phyloP scores from a whole-genome alignment of 2,113 vertebrate species.

The Blennius ocellaris region DNA sequence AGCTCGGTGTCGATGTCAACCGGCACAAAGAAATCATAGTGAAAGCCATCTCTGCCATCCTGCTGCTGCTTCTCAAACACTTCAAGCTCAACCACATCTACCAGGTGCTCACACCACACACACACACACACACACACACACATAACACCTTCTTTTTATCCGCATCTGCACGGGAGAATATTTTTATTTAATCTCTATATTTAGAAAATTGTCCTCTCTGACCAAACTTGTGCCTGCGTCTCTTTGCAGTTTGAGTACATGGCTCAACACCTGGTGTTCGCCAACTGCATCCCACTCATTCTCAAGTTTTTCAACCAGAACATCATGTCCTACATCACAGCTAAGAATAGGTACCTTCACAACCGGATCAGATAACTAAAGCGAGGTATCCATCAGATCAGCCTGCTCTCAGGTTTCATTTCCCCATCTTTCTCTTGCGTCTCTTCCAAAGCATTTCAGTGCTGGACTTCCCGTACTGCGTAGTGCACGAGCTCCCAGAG shows the following conservation, averaged over 20 bases:
- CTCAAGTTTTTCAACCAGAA: slow-evolving; percentile 99
- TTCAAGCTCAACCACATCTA: slow-evolving; percentile 98
- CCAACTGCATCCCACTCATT: slow-evolving; percentile 98
- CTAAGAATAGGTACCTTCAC: slow-evolving; percentile 92
- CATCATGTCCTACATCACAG: slow-evolving; percentile 99
- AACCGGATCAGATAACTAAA: background rate
- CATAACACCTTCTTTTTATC: too few species aligned
- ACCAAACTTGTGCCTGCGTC: slow-evolving; percentile 2
- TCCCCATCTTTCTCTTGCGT: background rate
- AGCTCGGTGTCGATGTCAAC: slow-evolving; percentile 96
- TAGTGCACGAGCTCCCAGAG: slow-evolving; percentile 95
- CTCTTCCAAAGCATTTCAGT: slow-evolving; percentile 90
- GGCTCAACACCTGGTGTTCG: slow-evolving; percentile 98
- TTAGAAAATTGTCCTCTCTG: background rate
- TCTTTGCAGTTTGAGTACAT: slow-evolving; percentile 94
- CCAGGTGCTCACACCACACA: slow-evolving; percentile 83
- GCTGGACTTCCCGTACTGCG: slow-evolving; percentile 94
- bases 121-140: background rate
- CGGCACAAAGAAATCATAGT: slow-evolving; percentile 98
- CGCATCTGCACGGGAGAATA: too few species aligned
- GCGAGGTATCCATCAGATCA: too few species aligned
- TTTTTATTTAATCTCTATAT: background rate
- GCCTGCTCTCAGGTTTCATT: too few species aligned
- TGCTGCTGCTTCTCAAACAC: slow-evolving; percentile 96
- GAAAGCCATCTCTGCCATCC: slow-evolving; percentile 95